Conservation (phyloP, 2,797 vertebrate genomes). For the Xyrichtys novacula region DNA sequence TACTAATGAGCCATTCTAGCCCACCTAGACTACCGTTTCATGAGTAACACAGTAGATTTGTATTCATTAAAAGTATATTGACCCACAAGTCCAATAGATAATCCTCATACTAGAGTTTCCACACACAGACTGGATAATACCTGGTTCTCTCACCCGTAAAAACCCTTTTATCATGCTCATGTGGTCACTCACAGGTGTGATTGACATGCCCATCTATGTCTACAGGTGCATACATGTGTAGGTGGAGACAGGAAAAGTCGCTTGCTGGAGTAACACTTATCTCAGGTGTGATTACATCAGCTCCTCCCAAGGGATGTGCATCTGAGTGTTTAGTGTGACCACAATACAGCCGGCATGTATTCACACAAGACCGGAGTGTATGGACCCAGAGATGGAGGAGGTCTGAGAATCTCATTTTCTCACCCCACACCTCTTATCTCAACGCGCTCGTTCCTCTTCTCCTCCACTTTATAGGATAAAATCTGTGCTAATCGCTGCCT, state of each 20-base stretch:
- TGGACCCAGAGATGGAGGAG: slow-evolving; percentile 25
- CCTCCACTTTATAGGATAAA: slow-evolving; percentile 48
- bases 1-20: slow-evolving; percentile 66
- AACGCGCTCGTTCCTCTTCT: slow-evolving; percentile 46
- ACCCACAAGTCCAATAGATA: neutral
- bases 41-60: slow-evolving; percentile 43
- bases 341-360: slow-evolving; percentile 14
- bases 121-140: neutral
- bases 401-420: slow-evolving; percentile 67
- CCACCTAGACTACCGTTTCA: slow-evolving; percentile 39
- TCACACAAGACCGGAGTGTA: slow-evolving; percentile 29
- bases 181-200: slow-evolving; percentile 25
- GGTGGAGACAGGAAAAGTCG: slow-evolving; percentile 59
- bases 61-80: slow-evolving; percentile 16
- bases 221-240: slow-evolving; percentile 41
- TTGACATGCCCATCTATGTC: slow-evolving; percentile 24
- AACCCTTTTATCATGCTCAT: slow-evolving; percentile 27
- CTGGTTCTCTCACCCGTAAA: neutral
- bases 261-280: slow-evolving; percentile 70
- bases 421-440: slow-evolving; percentile 64
- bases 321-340: slow-evolving; percentile 33
- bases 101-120: neutral
- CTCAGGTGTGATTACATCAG: slow-evolving; percentile 76
- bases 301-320: slow-evolving; percentile 54
- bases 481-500: slow-evolving; percentile 66